phyloP scores from a whole-genome alignment of 2,888 invertebrate genomes.

The Leptarthrus brevirostris region DNA sequence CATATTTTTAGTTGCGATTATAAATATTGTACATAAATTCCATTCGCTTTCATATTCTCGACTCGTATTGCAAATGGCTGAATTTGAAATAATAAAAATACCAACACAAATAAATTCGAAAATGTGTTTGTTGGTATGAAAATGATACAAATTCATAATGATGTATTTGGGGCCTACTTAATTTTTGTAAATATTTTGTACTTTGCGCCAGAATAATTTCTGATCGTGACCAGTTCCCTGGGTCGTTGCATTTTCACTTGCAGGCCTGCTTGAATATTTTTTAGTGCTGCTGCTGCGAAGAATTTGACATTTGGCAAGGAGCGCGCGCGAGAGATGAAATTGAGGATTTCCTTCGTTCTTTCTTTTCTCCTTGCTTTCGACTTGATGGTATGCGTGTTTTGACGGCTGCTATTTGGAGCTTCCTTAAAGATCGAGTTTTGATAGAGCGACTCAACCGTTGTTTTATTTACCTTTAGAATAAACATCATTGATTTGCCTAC shows the following conservation, averaged over 20 bases:
- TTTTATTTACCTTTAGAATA: too few relatives aligned
- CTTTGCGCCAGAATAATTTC: constrained; percentile 1
- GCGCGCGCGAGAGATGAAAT: constrained; percentile 32
- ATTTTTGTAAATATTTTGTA: constrained; percentile 36
- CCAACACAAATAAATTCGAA: constrained; percentile 15
- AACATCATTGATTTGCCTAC: too few relatives aligned
- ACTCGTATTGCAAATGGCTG: constrained; percentile 48
- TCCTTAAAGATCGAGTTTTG: too few relatives aligned
- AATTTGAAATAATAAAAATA: constrained; percentile 44
- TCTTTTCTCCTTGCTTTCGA: background rate
- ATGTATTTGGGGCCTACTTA: constrained; percentile 25
- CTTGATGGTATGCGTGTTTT: background rate
- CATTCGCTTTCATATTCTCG: constrained; percentile 38
- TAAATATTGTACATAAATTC: constrained; percentile 18
- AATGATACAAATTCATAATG: constrained; percentile 23
- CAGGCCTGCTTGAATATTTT: background rate
- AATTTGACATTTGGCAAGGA: constrained; percentile 31
- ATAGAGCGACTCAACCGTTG: too few relatives aligned
- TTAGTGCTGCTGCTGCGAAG: background rate
- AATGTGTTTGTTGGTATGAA: constrained; percentile 27
- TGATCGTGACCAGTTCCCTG: background rate
- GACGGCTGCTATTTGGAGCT: background rate
- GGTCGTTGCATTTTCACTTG: background rate
- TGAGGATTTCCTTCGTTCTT: constrained; percentile 13
- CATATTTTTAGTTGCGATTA: constrained; percentile 12